Conservation (phyloP, 2,113 vertebrate genomes). For the Elaphurus davidianus region DNA sequence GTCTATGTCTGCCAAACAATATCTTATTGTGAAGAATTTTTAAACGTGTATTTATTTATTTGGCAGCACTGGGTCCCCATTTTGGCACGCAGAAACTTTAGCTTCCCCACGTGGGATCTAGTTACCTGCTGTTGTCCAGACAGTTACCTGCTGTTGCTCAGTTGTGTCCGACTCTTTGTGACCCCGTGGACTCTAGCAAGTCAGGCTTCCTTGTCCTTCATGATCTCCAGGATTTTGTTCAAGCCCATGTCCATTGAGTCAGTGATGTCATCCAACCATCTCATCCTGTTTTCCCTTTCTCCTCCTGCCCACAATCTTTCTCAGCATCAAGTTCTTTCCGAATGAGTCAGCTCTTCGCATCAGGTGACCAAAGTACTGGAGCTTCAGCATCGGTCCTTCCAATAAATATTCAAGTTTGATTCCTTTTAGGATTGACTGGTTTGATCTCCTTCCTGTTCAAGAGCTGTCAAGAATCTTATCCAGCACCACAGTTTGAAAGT, state of each 20-base stretch:
- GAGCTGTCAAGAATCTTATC: neutral
- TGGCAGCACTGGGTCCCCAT: neutral
- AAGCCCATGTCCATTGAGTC: neutral
- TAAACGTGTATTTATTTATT: neutral
- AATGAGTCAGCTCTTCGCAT: neutral
- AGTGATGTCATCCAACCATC: neutral
- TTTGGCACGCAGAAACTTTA: neutral
- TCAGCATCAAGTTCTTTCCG: neutral
- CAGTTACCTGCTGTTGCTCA: neutral
- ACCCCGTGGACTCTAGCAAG: neutral
- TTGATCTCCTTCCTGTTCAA: neutral
- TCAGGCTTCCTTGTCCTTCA: neutral
- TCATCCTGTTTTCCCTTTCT: neutral
- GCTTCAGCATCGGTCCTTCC: neutral
- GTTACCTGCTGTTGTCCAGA: neutral
- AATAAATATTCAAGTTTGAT: neutral
- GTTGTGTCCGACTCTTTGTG: rapidly evolving
- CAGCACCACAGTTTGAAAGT: neutral
- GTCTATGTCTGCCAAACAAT: neutral
- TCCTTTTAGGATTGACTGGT: neutral
- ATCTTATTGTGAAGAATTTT: neutral
- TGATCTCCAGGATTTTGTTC: neutral
- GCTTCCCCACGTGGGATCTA: neutral
- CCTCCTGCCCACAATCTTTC: neutral
- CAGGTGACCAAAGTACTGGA: neutral